phyloP scores from a whole-genome alignment of 2,888 invertebrate genomes.

The Gryllus longicercus region DNA sequence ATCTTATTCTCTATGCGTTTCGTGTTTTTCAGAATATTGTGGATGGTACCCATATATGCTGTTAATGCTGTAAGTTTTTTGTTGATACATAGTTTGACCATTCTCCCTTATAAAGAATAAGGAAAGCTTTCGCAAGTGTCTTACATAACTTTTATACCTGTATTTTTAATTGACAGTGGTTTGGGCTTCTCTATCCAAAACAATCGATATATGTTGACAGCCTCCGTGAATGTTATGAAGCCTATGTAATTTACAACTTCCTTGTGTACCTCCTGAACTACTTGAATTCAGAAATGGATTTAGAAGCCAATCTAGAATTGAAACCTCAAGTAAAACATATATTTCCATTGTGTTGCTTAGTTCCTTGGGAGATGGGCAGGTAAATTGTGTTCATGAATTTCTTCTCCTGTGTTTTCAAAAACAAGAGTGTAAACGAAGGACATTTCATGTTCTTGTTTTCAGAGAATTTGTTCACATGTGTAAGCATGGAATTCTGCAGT shows the following conservation, averaged over 20 bases:
- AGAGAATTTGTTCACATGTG: constrained; percentile 90
- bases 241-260: constrained; percentile 96
- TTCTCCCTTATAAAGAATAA: too few species aligned
- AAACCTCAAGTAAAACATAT: constrained; percentile 85
- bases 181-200: constrained; percentile 81
- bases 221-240: constrained; percentile 92
- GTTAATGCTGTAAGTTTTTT: constrained; percentile 77
- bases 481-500: constrained; percentile 94
- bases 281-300: constrained; percentile 77
- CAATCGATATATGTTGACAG: constrained; percentile 91
- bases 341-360: constrained; percentile 85
- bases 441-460: constrained; percentile 44
- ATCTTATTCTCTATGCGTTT: neutral
- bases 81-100: too few species aligned
- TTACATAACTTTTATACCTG: constrained; percentile 26
- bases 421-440: neutral
- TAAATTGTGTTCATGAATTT: constrained; percentile 43
- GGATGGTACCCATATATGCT: constrained; percentile 98
- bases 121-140: neutral
- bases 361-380: constrained; percentile 93
- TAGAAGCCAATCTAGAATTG: constrained; percentile 74
- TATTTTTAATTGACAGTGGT: constrained; percentile 59
- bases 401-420: constrained; percentile 4
- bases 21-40: constrained; percentile 68
- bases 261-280: constrained; percentile 92